Evolutionary conservation across 2,888 invertebrate genomes (phyloP).

Genomic region (Synanthedon myopaeformis): DNA sequence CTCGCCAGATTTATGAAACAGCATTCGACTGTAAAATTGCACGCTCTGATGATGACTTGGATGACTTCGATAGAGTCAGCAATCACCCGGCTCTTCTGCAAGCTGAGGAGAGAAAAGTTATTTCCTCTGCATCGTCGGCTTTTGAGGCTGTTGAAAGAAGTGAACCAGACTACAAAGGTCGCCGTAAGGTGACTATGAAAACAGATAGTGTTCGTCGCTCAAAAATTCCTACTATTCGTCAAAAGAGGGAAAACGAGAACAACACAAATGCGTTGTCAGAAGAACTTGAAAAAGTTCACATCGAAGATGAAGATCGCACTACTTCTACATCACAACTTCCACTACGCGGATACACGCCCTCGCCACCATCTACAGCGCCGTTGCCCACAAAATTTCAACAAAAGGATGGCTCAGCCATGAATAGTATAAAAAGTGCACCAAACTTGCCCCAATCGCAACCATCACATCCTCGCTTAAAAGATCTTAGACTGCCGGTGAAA

Average conservation of each 20-base stretch:
- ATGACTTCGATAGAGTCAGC: conserved; percentile 83
- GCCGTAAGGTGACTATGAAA: conserved; percentile 69
- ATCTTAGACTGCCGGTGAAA: conserved; percentile 79
- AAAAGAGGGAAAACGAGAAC: conserved; percentile 57
- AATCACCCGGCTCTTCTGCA: conserved; percentile 82
- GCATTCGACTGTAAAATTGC: conserved; percentile 90
- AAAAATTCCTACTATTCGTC: conserved; percentile 72
- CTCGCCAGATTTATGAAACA: conserved; percentile 87
- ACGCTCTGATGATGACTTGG: conserved; percentile 83
- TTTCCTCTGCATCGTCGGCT: conserved; percentile 62
- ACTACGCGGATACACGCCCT: conserved; percentile 80
- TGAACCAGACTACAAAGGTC: conserved; percentile 66
- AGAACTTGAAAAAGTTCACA: conserved; percentile 74
- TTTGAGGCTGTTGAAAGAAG: conserved; percentile 62
- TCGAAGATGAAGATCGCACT: conserved; percentile 68
- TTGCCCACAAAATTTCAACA: conserved; percentile 84
- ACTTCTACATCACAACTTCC: conserved; percentile 73
- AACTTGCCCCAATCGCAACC: conserved; percentile 78
- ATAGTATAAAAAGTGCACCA: conserved; percentile 84
- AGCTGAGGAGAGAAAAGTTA: conserved; percentile 56
- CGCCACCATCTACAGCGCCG: conserved; percentile 87
- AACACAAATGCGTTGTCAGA: conserved; percentile 55
- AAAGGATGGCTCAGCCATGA: conserved; percentile 78
- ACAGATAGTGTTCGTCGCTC: conserved; percentile 69
- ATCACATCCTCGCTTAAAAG: conserved; percentile 77